A percentile compares a stretch with the other conserved stretches of the same genome.
phyloP scores from a whole-genome alignment of 2,888 invertebrate genomes.

The Galeopsomyia nigrocyanea region DNA sequence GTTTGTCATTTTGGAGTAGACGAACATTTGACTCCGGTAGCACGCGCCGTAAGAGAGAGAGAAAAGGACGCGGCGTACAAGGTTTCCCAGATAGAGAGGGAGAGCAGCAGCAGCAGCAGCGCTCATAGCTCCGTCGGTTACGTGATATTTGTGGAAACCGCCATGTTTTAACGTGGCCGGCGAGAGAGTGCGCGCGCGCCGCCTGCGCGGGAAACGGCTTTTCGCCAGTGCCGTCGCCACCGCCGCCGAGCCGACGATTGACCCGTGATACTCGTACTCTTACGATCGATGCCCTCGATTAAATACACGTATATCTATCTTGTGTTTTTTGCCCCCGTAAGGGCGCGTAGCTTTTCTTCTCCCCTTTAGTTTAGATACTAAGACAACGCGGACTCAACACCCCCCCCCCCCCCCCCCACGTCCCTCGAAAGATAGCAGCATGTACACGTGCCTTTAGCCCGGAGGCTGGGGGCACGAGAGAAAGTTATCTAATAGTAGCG shows the following conservation, averaged over 20 bases:
- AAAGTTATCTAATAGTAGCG: neutral
- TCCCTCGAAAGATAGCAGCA: too few species aligned
- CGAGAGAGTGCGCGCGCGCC: constrained; percentile 10
- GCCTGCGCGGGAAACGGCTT: constrained; percentile 16
- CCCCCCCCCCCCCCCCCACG: neutral
- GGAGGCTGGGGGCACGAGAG: neutral
- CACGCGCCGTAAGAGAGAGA: neutral
- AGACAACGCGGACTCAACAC: neutral
- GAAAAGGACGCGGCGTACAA: neutral
- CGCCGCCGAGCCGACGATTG: neutral
- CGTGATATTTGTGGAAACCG: constrained; percentile 49
- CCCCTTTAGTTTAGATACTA: neutral
- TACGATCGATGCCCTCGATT: constrained; percentile 17
- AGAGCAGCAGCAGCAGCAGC: neutral
- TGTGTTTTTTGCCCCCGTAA: too few species aligned
- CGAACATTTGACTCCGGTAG: neutral
- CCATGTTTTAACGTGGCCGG: constrained; percentile 39
- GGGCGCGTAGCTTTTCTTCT: too few species aligned
- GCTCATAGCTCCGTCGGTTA: constrained; percentile 39
- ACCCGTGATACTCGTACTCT: constrained; percentile 28
- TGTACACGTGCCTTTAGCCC: neutral
- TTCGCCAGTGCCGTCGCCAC: constrained; percentile 5
- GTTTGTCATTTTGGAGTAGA: too few species aligned
- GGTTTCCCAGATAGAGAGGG: neutral
- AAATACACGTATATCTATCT: too few species aligned